phyloP scores from a whole-genome alignment of 2,888 invertebrate species.

The Mongoloraphidia duomilia region DNA sequence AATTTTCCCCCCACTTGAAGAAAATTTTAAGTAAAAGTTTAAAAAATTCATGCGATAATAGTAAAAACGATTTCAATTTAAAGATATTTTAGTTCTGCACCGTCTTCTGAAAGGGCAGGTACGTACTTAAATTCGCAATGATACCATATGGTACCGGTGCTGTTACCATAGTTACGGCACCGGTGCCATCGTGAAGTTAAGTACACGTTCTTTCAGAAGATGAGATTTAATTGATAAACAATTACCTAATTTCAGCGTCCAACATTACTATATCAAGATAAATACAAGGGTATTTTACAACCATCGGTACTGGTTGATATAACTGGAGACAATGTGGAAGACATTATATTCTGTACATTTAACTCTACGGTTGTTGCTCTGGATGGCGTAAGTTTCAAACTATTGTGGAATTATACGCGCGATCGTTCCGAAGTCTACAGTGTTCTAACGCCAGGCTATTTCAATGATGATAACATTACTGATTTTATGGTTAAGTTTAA shows the following conservation, averaged over 20 bases:
- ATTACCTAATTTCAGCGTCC: slow-evolving; percentile 29
- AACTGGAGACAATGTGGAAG: slow-evolving; percentile 52
- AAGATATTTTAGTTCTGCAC: no score
- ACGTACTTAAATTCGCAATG: no score
- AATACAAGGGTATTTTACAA: slow-evolving; percentile 49
- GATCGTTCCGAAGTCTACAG: slow-evolving; percentile 55
- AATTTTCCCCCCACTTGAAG: no score
- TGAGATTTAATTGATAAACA: no score
- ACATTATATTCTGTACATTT: slow-evolving; percentile 58
- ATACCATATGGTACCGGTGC: no score
- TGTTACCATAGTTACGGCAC: no score
- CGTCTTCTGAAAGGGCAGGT: no score
- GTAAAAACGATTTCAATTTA: no score
- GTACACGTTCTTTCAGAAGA: no score
- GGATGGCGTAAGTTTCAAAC: slow-evolving; percentile 48
- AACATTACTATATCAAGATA: slow-evolving; percentile 39
- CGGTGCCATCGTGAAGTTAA: no score
- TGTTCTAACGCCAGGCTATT: slow-evolving; percentile 64
- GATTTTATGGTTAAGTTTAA: slow-evolving; percentile 65
- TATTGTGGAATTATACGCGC: slow-evolving; percentile 60
- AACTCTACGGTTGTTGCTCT: slow-evolving; percentile 59
- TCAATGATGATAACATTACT: slow-evolving; percentile 58
- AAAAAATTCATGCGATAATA: no score
- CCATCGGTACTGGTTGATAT: slow-evolving; percentile 55
- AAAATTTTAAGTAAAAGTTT: no score